Conservation (phyloP, 2,797 vertebrate genomes). For the Neosalanx taihuensis region DNA sequence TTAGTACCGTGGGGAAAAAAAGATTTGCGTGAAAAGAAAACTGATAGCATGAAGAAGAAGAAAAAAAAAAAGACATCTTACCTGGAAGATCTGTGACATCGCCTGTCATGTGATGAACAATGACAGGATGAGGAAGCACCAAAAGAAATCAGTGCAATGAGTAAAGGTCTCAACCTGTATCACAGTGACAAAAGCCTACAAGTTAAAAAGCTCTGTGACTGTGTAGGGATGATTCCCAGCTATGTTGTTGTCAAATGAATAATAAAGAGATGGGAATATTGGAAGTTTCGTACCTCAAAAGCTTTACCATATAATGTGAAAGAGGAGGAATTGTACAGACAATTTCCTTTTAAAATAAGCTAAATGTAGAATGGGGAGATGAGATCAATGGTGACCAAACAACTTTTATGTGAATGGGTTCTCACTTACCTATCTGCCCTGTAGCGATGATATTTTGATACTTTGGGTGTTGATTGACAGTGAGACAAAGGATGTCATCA, state of each 20-base stretch:
- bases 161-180: constrained; percentile 40
- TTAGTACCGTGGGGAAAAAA: not conserved
- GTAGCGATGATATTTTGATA: constrained; percentile 94
- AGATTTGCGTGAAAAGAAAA: not conserved
- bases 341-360: constrained; percentile 14
- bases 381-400: constrained; percentile 8
- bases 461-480: constrained; percentile 96
- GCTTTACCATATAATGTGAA: not conserved
- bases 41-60: constrained; percentile 13
- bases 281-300: not conserved
- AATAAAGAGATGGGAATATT: not conserved
- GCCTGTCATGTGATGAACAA: constrained; percentile 84
- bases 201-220: not conserved
- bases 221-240: too few species aligned
- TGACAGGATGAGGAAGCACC: constrained; percentile 84
- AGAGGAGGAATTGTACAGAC: constrained; percentile 18
- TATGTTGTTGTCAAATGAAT: constrained; percentile 15
- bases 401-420: not conserved
- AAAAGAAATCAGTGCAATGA: constrained; percentile 79
- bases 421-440: constrained; percentile 90
- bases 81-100: constrained; percentile 86
- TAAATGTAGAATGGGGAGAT: constrained; percentile 8
- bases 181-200: constrained; percentile 19
- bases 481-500: constrained; percentile 95
- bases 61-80: constrained; percentile 65